phyloP scores from a whole-genome alignment of 2,888 invertebrate species.

The Drosophila mimica region DNA sequence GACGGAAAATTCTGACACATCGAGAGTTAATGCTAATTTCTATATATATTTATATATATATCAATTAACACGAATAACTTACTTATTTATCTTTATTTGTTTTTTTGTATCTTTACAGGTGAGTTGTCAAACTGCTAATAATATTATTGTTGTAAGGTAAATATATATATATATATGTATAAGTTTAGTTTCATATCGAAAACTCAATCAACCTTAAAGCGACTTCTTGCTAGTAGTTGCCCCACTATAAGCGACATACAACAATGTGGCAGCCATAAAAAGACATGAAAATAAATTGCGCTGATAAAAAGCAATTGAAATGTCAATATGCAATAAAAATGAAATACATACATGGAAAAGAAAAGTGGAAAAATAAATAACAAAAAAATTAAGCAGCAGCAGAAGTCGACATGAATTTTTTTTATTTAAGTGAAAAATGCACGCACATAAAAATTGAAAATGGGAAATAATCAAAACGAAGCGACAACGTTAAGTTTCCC shows the following conservation, averaged over 20 bases:
- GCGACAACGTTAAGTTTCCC: constrained; percentile 29
- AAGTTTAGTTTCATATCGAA: constrained; percentile 12
- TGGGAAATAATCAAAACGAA: constrained; percentile 33
- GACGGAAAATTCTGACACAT: constrained; percentile 8
- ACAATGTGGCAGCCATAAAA: constrained; percentile 35
- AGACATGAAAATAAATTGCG: constrained; percentile 55
- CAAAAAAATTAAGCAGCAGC: constrained; percentile 1
- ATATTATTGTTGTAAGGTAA: constrained; percentile 6
- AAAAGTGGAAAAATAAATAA: constrained; percentile 4
- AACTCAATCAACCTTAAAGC: constrained; percentile 30
- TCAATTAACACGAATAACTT: constrained; percentile 22
- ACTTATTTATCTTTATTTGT: neutral
- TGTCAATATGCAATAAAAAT: constrained; percentile 61
- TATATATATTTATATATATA: constrained; percentile 16
- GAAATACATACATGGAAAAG: constrained; percentile 6
- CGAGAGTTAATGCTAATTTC: constrained; percentile 56
- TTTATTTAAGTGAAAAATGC: constrained; percentile 48
- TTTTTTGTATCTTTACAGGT: constrained; percentile 61
- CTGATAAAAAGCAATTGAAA: constrained; percentile 64
- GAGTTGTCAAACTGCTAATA: constrained; percentile 31
- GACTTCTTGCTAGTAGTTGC: constrained; percentile 9
- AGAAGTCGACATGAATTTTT: constrained; percentile 30
- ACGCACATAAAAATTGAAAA: constrained; percentile 48
- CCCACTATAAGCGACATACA: constrained; percentile 7
- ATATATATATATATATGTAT: neutral